Percentiles rank a stretch among this genome's conserved stretches.
These are phyloP conservation scores for Callyntrura sp. DNA, from an alignment of 2,888 invertebrate species.

Conservation along the genomic window DNA sequence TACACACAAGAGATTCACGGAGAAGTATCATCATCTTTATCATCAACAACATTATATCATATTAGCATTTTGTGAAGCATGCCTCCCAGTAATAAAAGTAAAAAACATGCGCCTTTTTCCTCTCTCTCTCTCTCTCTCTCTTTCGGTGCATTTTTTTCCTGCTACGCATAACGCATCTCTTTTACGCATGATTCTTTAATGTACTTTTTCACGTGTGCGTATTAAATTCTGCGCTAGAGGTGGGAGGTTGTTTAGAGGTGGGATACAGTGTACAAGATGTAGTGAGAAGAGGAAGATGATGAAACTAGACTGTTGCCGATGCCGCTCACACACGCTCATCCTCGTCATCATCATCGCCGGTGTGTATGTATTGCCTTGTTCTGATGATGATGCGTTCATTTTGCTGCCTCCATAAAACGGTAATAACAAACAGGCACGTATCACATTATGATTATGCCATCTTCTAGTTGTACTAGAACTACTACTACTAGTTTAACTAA, in stretches of 20 bases:
- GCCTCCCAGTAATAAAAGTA: neutral
- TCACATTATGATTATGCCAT: neutral
- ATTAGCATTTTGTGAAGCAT: neutral
- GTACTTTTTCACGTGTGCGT: neutral
- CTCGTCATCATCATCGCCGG: neutral
- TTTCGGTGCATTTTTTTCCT: neutral
- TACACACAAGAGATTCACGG: neutral
- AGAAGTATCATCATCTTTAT: slow-evolving; percentile 7
- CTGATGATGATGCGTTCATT: neutral
- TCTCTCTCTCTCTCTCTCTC: neutral
- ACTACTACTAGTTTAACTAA: no score
- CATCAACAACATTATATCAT: neutral
- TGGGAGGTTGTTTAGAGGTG: slow-evolving; percentile 50
- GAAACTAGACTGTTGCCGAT: neutral
- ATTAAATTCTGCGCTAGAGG: slow-evolving; percentile 29
- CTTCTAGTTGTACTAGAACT: no score
- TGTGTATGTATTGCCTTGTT: no score
- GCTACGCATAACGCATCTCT: neutral
- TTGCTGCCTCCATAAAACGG: neutral
- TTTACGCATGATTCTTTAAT: neutral
- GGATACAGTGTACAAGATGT: neutral
- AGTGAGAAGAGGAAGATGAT: slow-evolving; percentile 3
- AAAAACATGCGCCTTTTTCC: neutral
- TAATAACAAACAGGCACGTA: neutral
- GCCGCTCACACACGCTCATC: slow-evolving; percentile 24